Base-by-base conservation (phyloP, 1,140 invertebrate genomes). In the Trypoxylus dichotomus region DNA sequence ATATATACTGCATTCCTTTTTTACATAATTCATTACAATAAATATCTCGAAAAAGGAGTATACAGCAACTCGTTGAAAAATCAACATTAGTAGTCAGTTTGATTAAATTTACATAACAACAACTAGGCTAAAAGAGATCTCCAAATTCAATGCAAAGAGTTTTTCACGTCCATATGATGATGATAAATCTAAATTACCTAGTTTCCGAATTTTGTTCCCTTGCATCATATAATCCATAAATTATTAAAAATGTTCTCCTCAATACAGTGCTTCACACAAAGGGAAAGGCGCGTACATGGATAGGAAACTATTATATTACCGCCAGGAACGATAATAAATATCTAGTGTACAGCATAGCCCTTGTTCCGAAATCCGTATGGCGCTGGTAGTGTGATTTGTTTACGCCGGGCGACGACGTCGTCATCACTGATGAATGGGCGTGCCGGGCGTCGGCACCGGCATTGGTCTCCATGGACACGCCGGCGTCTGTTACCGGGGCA, bases 401-500 rank as follows among this genome's bases (percentile, higher is more conserved):
- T 68, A 68, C 24, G 60, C 13, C 72, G 72, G 72, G 29, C 54
- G 76, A 68, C 37, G 60, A 68, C 76, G 76, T 29, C 76, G 76
- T 19, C n/a, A 21, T 37, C 72, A 43, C 27, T 41, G 74, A 73
- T 68, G 71, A 72, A 81, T 81, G 81, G 82, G 81, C 81, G 82
- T 82, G 80, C 78, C 80, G 81, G 81, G 78, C 81, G 81, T 82
- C 82, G 80, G 77, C 80, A 79, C 78, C 79, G 80, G 77, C 80
- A 79, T 77, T 78, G 78, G 79, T 83, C 80, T 79, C 79, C 78
- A 79, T 80, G 80, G 81, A 73, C 79, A 81, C 80, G 80, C 68
- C 79, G 81, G 81, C 82, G 82, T 83, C 82, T 82, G 82, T 82
- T 80, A 76, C 81, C 81, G 77, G 76, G 80, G 81, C 78, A 81